Conservation (phyloP, 2,113 vertebrate species). For the Rhea americana region DNA sequence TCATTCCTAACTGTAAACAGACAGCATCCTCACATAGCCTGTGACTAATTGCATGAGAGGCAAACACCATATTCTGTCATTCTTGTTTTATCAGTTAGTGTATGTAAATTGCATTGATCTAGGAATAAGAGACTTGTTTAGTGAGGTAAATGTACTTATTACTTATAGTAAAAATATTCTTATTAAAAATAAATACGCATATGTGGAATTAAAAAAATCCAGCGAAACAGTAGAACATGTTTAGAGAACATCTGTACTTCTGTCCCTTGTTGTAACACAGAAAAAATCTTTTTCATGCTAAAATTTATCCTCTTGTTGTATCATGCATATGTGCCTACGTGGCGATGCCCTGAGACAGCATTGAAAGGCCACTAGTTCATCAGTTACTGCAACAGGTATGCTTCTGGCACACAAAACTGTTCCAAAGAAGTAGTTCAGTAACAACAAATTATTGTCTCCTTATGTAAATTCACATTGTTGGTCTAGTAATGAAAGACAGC, state of each 20-base stretch:
- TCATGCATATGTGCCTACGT: rapidly evolving
- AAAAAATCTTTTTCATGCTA: background rate
- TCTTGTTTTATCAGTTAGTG: background rate
- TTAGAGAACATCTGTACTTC: background rate
- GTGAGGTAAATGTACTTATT: background rate
- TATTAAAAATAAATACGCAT: background rate
- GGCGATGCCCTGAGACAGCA: background rate
- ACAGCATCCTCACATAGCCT: background rate
- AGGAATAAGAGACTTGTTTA: background rate
- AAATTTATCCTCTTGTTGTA: background rate
- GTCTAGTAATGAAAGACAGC: background rate
- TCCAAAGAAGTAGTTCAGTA: background rate
- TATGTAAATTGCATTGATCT: background rate
- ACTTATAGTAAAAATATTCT: background rate
- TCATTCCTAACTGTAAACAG: background rate
- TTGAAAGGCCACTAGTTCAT: background rate
- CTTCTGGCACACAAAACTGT: background rate
- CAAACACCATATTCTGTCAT: background rate
- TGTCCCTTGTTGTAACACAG: background rate
- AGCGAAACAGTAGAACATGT: background rate
- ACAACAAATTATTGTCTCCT: background rate
- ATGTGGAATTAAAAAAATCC: background rate
- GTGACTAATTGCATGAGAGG: background rate
- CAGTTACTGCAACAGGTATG: background rate
- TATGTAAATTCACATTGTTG: background rate